These are phyloP conservation scores for Rhineura floridana DNA, from an alignment of 2,113 vertebrate genomes.

Conservation along the genomic window DNA sequence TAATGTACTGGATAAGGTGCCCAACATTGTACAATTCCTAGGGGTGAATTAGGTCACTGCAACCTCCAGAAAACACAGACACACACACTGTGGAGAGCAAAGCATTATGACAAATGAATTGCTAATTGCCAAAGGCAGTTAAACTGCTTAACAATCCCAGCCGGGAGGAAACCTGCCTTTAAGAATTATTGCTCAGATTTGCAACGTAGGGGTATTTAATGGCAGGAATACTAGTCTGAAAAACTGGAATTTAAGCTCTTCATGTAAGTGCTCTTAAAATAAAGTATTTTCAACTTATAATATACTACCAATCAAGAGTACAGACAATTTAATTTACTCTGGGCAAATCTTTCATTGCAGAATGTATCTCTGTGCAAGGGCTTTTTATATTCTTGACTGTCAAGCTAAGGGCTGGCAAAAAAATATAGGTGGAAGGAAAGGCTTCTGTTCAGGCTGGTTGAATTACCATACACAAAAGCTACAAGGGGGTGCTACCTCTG, in stretches of 20 bases:
- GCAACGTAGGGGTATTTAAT: slow-evolving; percentile 46
- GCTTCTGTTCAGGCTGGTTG: slow-evolving; percentile 51
- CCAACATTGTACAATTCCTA: slow-evolving; percentile 67
- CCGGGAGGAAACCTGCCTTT: slow-evolving; percentile 62
- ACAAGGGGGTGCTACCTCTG: slow-evolving; percentile 9
- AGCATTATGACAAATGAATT: slow-evolving; percentile 66
- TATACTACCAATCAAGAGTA: slow-evolving; percentile 15
- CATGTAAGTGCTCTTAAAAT: slow-evolving; percentile 19
- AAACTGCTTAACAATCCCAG: slow-evolving; percentile 63
- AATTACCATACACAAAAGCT: slow-evolving; percentile 53
- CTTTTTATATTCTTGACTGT: neutral
- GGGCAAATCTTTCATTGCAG: neutral
- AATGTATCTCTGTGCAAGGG: fast-evolving
- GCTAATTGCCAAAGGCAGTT: slow-evolving; percentile 67
- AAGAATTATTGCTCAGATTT: slow-evolving; percentile 50
- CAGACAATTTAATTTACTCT: slow-evolving; percentile 41
- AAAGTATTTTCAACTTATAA: slow-evolving; percentile 34
- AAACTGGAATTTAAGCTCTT: slow-evolving; percentile 11
- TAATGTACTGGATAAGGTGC: slow-evolving; percentile 62
- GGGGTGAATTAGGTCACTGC: slow-evolving; percentile 72
- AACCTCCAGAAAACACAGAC: slow-evolving; percentile 59
- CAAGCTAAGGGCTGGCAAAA: neutral
- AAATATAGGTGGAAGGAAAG: slow-evolving; percentile 6
- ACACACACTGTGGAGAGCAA: neutral
- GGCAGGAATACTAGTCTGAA: slow-evolving; percentile 36